Percentiles rank a stretch among this genome's conserved stretches.
phyloP scores from a whole-genome alignment of 2,113 vertebrate genomes.

The Rhinogobius similis region DNA sequence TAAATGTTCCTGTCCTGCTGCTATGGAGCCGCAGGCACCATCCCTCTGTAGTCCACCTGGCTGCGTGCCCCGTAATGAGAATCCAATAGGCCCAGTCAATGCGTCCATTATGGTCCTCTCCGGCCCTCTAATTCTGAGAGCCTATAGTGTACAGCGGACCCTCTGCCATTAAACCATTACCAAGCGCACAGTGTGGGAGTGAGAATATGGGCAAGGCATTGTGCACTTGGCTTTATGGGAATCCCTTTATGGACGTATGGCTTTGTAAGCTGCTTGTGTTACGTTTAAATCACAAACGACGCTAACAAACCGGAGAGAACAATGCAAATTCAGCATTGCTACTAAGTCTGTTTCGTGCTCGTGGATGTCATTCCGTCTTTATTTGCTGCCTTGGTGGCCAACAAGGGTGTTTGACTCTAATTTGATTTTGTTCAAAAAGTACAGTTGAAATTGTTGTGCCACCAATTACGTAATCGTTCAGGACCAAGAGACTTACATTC shows the following conservation, averaged over 20 bases:
- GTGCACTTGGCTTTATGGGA: not conserved
- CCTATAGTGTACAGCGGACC: constrained; percentile 1
- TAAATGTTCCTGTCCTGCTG: constrained; percentile 10
- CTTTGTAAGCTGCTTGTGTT: constrained; percentile 3
- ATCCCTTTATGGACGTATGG: not conserved
- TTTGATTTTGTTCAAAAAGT: too few species aligned
- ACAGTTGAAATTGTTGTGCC: too few species aligned
- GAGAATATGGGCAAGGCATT: not conserved
- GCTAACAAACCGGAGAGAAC: not conserved
- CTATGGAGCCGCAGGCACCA: not conserved
- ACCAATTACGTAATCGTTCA: too few species aligned
- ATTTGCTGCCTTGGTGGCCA: not conserved
- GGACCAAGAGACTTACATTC: too few species aligned
- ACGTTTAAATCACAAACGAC: not conserved
- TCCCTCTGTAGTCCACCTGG: constrained; percentile 5
- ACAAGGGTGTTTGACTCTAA: not conserved
- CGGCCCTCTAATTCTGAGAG: constrained; percentile 5
- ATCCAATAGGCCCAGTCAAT: constrained; percentile 12
- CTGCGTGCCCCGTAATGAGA: constrained; percentile 8
- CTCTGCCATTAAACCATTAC: constrained; percentile 5
- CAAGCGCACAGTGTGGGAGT: not conserved
- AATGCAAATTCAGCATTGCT: not conserved
- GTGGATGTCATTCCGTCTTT: not conserved
- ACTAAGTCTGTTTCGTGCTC: not conserved
- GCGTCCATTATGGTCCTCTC: constrained; percentile 7